Evolutionary conservation across 2,888 invertebrate species (phyloP).

Genomic region (Drosophila nr. perissopoda): DNA sequence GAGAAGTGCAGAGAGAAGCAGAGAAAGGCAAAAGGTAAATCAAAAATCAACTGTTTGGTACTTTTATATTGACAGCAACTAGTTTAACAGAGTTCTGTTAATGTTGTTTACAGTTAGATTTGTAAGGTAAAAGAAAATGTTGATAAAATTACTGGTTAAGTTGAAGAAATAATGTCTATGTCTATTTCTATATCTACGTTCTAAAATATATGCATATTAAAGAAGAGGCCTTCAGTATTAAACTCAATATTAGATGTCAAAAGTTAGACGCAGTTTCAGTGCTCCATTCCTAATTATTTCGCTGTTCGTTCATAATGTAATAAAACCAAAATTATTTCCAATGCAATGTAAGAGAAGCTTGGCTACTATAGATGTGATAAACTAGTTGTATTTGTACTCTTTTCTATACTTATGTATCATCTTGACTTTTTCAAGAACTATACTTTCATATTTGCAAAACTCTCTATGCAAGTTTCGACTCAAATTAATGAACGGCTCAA

Average conservation of each 20-base stretch:
- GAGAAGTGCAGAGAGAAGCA: constrained; percentile 10
- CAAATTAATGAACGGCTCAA: constrained; percentile 4
- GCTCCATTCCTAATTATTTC: background rate
- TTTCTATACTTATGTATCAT: background rate
- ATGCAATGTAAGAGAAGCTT: background rate
- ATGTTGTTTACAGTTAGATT: constrained; percentile 17
- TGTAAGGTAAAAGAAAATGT: background rate
- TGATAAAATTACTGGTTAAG: background rate
- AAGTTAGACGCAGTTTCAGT: background rate
- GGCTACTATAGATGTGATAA: background rate
- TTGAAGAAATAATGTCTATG: background rate
- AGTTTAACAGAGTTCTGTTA: constrained; percentile 15
- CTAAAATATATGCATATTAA: background rate
- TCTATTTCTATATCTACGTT: background rate
- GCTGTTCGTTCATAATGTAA: background rate
- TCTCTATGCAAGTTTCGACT: background rate
- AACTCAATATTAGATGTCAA: background rate
- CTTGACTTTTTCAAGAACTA: background rate
- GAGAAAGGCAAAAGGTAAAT: constrained; percentile 38
- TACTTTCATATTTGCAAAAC: background rate
- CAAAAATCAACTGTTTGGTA: constrained; percentile 21
- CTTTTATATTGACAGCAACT: background rate
- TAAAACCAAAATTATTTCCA: background rate
- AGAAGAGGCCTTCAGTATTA: background rate
- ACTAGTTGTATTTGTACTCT: too few species aligned